Evolutionary conservation across 2,113 vertebrate genomes (phyloP).

Genomic region (Todiramphus chloris): DNA sequence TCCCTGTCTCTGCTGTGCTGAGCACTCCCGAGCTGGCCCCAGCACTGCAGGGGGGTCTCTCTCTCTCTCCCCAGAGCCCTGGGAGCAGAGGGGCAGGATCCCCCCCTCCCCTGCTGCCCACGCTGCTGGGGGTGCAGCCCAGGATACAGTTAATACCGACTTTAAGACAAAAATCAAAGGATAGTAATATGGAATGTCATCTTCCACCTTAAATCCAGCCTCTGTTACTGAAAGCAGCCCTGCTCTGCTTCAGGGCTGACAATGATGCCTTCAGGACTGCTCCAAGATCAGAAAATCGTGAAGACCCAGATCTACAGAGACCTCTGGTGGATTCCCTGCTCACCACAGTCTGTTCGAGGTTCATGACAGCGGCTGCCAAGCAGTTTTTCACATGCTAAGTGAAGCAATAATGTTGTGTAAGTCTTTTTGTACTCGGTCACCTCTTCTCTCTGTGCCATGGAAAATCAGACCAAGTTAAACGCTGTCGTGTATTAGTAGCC

Average conservation of each 20-base stretch:
- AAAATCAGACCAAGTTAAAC: not conserved
- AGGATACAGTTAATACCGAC: not conserved
- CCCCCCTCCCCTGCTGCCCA: not conserved
- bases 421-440: not conserved
- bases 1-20: no score
- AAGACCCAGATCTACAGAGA: not conserved
- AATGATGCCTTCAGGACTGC: not conserved
- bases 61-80: no score
- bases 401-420: not conserved
- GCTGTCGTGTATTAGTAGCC: not conserved
- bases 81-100: no score
- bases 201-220: not conserved
- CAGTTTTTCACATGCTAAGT: not conserved
- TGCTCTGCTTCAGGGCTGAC: not conserved
- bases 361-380: not conserved
- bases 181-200: not conserved
- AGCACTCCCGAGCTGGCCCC: no score
- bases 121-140: not conserved
- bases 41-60: not conserved
- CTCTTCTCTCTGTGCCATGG: not conserved
- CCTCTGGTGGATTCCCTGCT: slow-evolving; percentile 41
- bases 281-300: not conserved
- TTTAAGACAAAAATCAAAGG: not conserved
- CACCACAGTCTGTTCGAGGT: not conserved
- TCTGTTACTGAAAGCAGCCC: not conserved